Base-by-base conservation (phyloP, 2,797 vertebrate species). In the Pipistrellus nathusii region DNA sequence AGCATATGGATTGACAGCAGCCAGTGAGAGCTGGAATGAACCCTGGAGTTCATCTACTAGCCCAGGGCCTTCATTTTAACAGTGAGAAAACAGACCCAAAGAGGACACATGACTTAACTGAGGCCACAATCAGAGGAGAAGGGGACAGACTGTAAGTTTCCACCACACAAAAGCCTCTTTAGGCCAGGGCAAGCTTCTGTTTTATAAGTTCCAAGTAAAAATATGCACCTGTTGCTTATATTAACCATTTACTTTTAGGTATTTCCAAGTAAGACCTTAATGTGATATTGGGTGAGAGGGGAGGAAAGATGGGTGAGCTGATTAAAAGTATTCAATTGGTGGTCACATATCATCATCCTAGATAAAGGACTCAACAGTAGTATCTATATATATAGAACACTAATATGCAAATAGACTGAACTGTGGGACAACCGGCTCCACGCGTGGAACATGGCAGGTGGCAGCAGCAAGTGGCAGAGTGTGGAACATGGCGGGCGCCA, bases 161-260 rank as follows among this genome's bases (percentile, higher is more conserved):
- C 7, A 9, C 51, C n/a, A 30, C 10, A 25, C 21, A 91, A 80
- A 88, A 20, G 44, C 5, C 53, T 12, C 48, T 21, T 64, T 41
- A 25, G 13, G 27, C 72, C 62, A 20, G 25, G 48, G 35, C 3
- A 21, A 2, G 13, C 13, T 84, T 59, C 35, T 11, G 4, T 64
- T 32, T 66, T 59, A 20, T 20, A 41, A 86, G n/a, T 71, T 85
- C 73, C 80, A 92, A 51, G 41, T 46, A 59, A 92, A 84, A 83
- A 66, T 8, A 59, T 1, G 32, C 17, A 25, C 5, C 10, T 32
- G 30, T 75, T 53, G 66, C 59, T 44, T 68, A 1, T 8, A 48
- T 18, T 59, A 80, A 85, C 32, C 27, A 62, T 23, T 72, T 10
- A 32, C 5, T 83, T 69, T 55, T 25, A 46, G 81, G 83, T 23